Percentiles rank a stretch among this genome's conserved stretches.
These are phyloP conservation scores for Okapia johnstoni DNA, from an alignment of 2,113 vertebrate species.

Conservation along the genomic window DNA sequence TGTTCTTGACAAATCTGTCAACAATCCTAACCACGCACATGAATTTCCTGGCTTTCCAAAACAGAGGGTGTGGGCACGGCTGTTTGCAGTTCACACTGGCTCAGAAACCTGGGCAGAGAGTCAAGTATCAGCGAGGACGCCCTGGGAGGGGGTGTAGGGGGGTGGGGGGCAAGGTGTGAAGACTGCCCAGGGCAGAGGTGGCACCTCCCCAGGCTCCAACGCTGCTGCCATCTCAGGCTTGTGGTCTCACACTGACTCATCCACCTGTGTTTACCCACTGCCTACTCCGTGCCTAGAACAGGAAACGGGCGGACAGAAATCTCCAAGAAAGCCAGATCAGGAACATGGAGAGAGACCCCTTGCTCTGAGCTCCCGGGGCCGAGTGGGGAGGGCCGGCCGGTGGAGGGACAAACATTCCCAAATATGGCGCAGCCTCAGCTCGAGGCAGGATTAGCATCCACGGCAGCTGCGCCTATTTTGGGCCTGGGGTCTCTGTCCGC, in stretches of 20 bases:
- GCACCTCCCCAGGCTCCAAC: accelerated
- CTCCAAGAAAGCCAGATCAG: not conserved
- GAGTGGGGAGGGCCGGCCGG: not conserved
- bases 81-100: not conserved
- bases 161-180: not conserved
- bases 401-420: not conserved
- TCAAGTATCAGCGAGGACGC: not conserved
- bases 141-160: not conserved
- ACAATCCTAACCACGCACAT: not conserved
- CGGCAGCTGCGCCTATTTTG: conserved; percentile 41
- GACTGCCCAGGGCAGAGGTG: not conserved
- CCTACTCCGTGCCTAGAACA: not conserved
- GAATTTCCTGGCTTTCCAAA: not conserved
- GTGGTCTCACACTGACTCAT: not conserved
- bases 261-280: not conserved
- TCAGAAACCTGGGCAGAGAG: not conserved
- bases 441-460: accelerated
- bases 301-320: not conserved
- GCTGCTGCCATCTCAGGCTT: not conserved
- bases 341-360: not conserved
- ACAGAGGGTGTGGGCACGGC: accelerated
- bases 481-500: not conserved
- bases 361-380: not conserved
- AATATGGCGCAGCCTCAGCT: not conserved
- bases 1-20: not conserved